These are phyloP conservation scores for Paguma larvata DNA, from an alignment of 2,797 vertebrate genomes.

Conservation along the genomic window DNA sequence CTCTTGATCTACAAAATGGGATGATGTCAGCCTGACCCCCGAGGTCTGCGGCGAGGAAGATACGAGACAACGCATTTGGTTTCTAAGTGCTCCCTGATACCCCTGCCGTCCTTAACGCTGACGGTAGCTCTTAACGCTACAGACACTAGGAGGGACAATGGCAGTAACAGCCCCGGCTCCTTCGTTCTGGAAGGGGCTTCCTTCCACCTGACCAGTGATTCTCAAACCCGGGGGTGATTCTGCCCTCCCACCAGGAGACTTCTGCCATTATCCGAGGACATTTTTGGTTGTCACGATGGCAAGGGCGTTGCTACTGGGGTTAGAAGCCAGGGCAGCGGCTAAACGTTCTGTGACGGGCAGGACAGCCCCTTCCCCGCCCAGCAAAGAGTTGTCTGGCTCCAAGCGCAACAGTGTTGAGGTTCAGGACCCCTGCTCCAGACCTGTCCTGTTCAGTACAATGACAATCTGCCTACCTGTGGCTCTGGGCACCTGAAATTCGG, in stretches of 20 bases:
- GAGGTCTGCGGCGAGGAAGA: neutral
- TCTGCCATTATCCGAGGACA: neutral
- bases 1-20: neutral
- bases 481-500: accelerated
- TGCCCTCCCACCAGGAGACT: neutral
- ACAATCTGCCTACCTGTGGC: accelerated
- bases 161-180: accelerated
- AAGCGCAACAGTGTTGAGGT: accelerated
- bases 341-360: accelerated
- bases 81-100: neutral
- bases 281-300: neutral
- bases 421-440: neutral
- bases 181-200: neutral
- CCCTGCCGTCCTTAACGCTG: neutral
- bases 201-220: neutral
- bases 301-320: neutral
- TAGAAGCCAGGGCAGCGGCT: neutral
- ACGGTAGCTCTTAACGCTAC: neutral
- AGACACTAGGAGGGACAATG: accelerated
- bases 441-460: accelerated
- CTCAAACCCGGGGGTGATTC: neutral
- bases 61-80: neutral
- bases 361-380: neutral
- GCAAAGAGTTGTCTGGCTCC: neutral
- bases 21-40: neutral